A percentile compares a stretch with the other conserved stretches of the same genome.
phyloP scores from a whole-genome alignment of 2,888 invertebrate species.

The Eudasyphora cyanicolor region DNA sequence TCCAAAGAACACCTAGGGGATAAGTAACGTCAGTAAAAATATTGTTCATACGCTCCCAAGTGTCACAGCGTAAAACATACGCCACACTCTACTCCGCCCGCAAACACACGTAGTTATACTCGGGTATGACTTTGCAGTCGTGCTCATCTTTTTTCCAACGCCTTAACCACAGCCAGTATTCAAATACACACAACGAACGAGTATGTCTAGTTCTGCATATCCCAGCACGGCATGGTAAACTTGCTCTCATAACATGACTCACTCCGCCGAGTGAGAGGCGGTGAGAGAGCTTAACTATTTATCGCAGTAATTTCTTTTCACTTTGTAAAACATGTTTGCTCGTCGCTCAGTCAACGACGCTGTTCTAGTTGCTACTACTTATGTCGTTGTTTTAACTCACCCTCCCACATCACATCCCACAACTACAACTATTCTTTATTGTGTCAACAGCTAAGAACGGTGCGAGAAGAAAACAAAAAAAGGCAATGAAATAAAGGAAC shows the following conservation, averaged over 20 bases:
- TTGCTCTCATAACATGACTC: slow-evolving; percentile 34
- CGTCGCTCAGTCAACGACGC: too few species aligned
- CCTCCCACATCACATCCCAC: too few species aligned
- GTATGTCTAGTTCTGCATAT: too few species aligned
- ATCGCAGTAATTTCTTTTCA: slow-evolving; percentile 25
- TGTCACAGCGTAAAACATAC: background rate
- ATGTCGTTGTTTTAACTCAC: background rate
- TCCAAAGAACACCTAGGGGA: background rate
- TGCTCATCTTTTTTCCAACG: background rate
- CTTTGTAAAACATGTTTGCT: slow-evolving; percentile 7
- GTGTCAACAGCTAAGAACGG: slow-evolving; percentile 50
- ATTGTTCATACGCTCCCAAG: slow-evolving; percentile 16
- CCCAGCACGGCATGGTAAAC: slow-evolving; percentile 7
- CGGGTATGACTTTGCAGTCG: background rate
- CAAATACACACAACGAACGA: background rate
- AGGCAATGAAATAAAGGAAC: background rate
- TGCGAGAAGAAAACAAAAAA: background rate
- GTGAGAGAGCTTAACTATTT: slow-evolving; percentile 33
- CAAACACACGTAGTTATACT: background rate
- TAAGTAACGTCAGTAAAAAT: background rate
- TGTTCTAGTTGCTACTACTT: background rate
- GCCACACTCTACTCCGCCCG: too few species aligned
- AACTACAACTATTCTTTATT: slow-evolving; percentile 35
- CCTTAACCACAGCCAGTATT: background rate
- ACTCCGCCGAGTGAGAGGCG: background rate